A percentile compares a stretch with the other conserved stretches of the same genome.
Evolutionary conservation across 1,140 invertebrate genomes (phyloP).

Genomic region (Drosophila virilis): DNA sequence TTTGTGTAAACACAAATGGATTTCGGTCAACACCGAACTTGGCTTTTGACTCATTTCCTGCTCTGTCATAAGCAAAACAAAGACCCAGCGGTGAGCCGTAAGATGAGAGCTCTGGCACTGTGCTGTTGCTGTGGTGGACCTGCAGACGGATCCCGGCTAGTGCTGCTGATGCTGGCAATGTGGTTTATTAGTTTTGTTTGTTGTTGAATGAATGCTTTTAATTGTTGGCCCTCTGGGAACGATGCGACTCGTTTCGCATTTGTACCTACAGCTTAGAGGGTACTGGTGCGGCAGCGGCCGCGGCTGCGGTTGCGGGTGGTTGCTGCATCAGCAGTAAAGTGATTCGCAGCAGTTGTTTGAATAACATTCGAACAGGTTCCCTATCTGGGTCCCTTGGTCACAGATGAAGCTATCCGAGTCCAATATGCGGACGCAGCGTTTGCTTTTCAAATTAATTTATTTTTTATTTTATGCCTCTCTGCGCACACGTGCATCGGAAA

Average conservation of each 20-base stretch:
- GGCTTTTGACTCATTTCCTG: conserved; percentile 48
- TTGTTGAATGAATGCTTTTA: conserved; percentile 68
- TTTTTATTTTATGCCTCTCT: conserved; percentile 50
- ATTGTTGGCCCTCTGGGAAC: conserved; percentile 59
- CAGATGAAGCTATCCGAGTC: conserved; percentile 23
- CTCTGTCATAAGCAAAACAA: conserved; percentile 47
- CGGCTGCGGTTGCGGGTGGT: conserved; percentile 5
- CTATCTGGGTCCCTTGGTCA: neutral
- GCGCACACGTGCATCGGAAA: conserved; percentile 72
- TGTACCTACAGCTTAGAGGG: neutral
- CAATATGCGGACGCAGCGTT: conserved; percentile 32
- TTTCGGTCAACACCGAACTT: conserved; percentile 18
- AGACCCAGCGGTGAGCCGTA: conserved; percentile 35
- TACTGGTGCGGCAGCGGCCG: too few relatives aligned
- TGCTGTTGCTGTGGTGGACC: neutral
- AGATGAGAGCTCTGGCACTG: conserved; percentile 11
- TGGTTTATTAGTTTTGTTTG: conserved; percentile 62
- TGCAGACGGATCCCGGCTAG: neutral
- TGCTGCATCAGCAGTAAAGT: conserved; percentile 39
- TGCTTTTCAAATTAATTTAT: conserved; percentile 9
- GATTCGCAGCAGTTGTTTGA: conserved; percentile 17
- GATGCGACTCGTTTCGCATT: conserved; percentile 30
- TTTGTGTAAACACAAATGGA: conserved; percentile 50
- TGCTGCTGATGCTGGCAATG: conserved; percentile 18
- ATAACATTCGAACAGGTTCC: conserved; percentile 40